phyloP scores from a whole-genome alignment of 2,888 invertebrate species.

The Glaucopsyche alexis region DNA sequence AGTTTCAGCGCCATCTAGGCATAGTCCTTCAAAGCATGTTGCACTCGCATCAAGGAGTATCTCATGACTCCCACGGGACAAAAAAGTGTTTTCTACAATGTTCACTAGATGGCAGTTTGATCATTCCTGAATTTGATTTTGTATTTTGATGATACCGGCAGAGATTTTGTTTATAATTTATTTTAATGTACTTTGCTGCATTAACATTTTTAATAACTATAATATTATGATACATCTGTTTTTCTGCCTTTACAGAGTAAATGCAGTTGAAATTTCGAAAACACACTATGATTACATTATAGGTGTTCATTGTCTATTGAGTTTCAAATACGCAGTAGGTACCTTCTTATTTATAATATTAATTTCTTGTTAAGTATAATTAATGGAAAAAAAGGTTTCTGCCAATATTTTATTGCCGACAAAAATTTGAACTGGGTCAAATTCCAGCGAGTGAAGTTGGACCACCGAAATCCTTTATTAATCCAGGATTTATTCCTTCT shows the following conservation, averaged over 20 bases:
- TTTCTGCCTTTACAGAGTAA: no score
- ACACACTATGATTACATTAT: no score
- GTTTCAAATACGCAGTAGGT: no score
- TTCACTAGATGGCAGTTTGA: conserved; percentile 45
- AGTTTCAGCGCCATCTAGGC: conserved; percentile 52
- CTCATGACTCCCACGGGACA: conserved; percentile 38
- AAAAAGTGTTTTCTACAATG: neutral
- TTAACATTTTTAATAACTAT: no score
- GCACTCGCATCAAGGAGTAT: neutral
- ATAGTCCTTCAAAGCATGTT: conserved; percentile 36
- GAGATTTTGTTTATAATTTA: no score
- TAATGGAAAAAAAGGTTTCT: no score
- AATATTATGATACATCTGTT: no score
- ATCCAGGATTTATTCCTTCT: conserved; percentile 42
- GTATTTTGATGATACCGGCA: neutral
- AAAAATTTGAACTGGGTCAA: conserved; percentile 43
- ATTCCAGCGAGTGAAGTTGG: conserved; percentile 41
- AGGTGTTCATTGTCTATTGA: no score
- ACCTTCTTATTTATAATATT: no score
- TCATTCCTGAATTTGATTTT: neutral
- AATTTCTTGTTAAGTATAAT: no score
- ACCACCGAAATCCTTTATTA: conserved; percentile 40
- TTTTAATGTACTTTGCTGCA: no score
- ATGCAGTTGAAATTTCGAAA: no score
- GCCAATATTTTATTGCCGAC: conserved; percentile 37